Evolutionary conservation across 1,140 invertebrate genomes (phyloP).

Genomic region (Zophobas morio): DNA sequence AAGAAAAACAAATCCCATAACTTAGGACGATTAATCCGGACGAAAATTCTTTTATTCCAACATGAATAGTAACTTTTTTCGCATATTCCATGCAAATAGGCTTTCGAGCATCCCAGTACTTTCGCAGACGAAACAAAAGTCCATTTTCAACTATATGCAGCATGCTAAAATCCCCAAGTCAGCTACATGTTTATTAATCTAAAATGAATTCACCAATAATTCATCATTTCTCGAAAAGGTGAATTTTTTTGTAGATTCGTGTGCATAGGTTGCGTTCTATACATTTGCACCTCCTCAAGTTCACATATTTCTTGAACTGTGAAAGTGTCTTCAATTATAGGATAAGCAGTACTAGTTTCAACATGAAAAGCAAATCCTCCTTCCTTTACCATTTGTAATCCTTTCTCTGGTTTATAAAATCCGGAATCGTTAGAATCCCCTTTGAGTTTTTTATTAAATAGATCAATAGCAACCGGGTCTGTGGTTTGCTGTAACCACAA

Average conservation of each 20-base stretch:
- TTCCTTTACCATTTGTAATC: constrained; percentile 56
- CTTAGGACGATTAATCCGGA: constrained; percentile 34
- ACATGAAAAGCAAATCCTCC: constrained; percentile 63
- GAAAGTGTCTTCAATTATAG: constrained; percentile 60
- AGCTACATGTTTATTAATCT: neutral
- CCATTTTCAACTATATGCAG: constrained; percentile 40
- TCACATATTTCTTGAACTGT: constrained; percentile 60
- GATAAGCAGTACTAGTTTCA: constrained; percentile 60
- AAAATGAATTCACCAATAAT: constrained; percentile 58
- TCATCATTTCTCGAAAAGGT: constrained; percentile 59
- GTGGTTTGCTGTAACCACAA: constrained; percentile 70
- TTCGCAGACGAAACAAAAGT: constrained; percentile 42
- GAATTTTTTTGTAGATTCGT: constrained; percentile 60
- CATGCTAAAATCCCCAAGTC: constrained; percentile 35
- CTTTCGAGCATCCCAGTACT: constrained; percentile 47
- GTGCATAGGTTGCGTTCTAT: constrained; percentile 57
- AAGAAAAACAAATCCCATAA: constrained; percentile 26
- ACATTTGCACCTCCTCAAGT: constrained; percentile 62
- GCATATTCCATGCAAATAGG: constrained; percentile 36
- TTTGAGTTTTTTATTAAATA: constrained; percentile 71
- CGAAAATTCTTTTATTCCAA: constrained; percentile 50
- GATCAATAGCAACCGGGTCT: constrained; percentile 70
- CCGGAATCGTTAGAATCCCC: constrained; percentile 33
- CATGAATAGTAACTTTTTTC: constrained; percentile 11
- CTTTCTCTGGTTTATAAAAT: constrained; percentile 54